Percentiles rank a stretch among this genome's conserved stretches.
Conservation (phyloP, 2,797 vertebrate genomes). For the Micropoecilia bifurca region DNA sequence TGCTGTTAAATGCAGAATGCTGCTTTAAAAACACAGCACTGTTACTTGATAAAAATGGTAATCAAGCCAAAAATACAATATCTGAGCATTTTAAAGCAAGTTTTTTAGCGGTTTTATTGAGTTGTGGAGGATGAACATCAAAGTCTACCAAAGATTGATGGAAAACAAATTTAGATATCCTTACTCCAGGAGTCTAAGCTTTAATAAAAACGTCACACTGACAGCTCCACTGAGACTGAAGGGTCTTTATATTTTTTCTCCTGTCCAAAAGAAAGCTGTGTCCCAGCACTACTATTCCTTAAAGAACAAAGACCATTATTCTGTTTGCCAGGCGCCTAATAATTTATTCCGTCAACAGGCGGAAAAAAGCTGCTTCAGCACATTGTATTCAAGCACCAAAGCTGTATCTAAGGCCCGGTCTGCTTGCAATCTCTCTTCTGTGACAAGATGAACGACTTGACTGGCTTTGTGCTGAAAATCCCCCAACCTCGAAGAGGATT, state of each 20-base stretch:
- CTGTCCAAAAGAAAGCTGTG: conserved; percentile 26
- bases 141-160: neutral
- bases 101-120: neutral
- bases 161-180: neutral
- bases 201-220: neutral
- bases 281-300: conserved; percentile 51
- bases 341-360: conserved; percentile 73
- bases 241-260: conserved; percentile 31
- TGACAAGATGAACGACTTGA: conserved; percentile 79
- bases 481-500: conserved; percentile 59
- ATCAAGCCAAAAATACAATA: neutral
- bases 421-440: conserved; percentile 78
- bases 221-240: conserved; percentile 8
- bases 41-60: neutral
- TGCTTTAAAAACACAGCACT: neutral
- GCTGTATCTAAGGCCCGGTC: conserved; percentile 70
- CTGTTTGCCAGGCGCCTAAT: conserved; percentile 63
- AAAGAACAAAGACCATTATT: conserved; percentile 60
- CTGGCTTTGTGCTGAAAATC: conserved; percentile 71
- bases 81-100: neutral
- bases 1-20: neutral
- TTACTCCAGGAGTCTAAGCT: neutral
- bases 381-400: conserved; percentile 70
- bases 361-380: conserved; percentile 75
- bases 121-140: neutral